Evolutionary conservation across 1,140 invertebrate species (phyloP).

Genomic region (Meloidogyne floridensis): DNA sequence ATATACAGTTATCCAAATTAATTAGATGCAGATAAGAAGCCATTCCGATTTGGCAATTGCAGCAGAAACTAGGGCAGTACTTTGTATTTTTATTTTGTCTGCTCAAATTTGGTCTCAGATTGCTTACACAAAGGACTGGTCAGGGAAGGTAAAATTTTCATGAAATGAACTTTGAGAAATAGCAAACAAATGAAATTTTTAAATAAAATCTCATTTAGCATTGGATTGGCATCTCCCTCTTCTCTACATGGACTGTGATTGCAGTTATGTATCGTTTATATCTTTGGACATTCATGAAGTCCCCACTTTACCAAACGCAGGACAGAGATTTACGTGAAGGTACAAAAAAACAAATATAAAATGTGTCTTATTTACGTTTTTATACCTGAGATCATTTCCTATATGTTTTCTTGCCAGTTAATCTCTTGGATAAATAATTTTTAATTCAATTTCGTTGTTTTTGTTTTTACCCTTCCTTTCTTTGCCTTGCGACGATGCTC

Average conservation of each 20-base stretch:
- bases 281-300: slow-evolving; percentile 7
- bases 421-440: too few relatives aligned
- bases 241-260: slow-evolving; percentile 63
- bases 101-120: slow-evolving; percentile 65
- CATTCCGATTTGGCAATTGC: slow-evolving; percentile 53
- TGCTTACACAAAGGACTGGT: slow-evolving; percentile 59
- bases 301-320: background rate
- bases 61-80: slow-evolving; percentile 59
- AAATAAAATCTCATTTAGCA: slow-evolving; percentile 33
- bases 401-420: background rate
- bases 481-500: too few relatives aligned
- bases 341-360: background rate
- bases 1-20: background rate
- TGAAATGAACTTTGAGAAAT: background rate
- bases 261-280: slow-evolving; percentile 57
- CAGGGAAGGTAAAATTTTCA: slow-evolving; percentile 28
- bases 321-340: background rate
- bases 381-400: background rate
- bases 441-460: too few relatives aligned
- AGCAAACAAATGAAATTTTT: background rate
- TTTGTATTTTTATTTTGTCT: slow-evolving; percentile 57
- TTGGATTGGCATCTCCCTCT: slow-evolving; percentile 63
- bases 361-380: background rate
- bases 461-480: too few relatives aligned
- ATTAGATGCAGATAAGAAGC: slow-evolving; percentile 56